These are phyloP conservation scores for Salvelinus sp. DNA, from an alignment of 2,113 vertebrate genomes.

Conservation along the genomic window DNA sequence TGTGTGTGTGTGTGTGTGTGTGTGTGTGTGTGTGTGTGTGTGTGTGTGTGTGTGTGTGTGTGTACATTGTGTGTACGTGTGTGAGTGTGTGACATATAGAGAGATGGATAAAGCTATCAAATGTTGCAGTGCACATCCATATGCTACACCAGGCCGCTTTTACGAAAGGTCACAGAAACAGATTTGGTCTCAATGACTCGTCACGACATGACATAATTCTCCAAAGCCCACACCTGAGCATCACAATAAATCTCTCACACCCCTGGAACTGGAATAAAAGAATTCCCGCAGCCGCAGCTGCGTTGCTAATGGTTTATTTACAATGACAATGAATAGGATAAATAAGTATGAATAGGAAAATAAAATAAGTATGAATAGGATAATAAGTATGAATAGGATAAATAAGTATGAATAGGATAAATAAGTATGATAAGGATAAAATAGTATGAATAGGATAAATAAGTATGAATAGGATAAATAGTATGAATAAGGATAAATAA, in stretches of 20 bases:
- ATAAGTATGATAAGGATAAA: constrained; percentile 26
- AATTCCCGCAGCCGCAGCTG: constrained; percentile 20
- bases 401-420: constrained; percentile 33
- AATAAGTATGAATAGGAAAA: constrained; percentile 33
- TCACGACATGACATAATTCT: constrained; percentile 36
- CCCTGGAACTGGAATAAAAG: constrained; percentile 32
- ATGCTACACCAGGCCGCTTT: constrained; percentile 47
- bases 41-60: neutral
- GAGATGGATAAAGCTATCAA: constrained; percentile 48
- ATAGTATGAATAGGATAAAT: no score
- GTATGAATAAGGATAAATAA: constrained; percentile 29
- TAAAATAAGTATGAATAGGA: constrained; percentile 30
- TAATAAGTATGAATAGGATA: no score
- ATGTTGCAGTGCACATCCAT: constrained; percentile 56
- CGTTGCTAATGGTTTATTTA: constrained; percentile 35
- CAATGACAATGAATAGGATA: constrained; percentile 42
- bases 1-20: no score
- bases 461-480: constrained; percentile 34
- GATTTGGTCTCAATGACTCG: constrained; percentile 47
- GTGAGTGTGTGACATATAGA: constrained; percentile 13
- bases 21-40: no score
- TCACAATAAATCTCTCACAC: constrained; percentile 26
- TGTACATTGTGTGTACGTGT: neutral
- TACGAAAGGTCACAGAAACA: constrained; percentile 65
- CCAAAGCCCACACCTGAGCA: constrained; percentile 36